These are phyloP conservation scores for Clanis bilineata DNA, from an alignment of 2,888 invertebrate genomes.

Conservation along the genomic window DNA sequence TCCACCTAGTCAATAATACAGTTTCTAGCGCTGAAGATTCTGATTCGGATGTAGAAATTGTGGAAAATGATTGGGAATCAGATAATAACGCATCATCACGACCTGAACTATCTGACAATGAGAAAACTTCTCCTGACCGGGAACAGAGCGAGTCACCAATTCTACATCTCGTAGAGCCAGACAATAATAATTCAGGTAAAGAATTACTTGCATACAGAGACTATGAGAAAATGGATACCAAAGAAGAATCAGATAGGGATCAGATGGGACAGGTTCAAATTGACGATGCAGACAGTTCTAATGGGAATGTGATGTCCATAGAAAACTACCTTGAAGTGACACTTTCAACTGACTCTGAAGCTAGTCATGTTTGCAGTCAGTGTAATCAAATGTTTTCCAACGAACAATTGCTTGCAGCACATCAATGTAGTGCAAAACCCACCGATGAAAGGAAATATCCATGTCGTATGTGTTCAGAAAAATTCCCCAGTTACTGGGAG, in stretches of 20 bases:
- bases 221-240: conserved; percentile 69
- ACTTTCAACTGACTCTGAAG: conserved; percentile 76
- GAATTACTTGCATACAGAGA: conserved; percentile 67
- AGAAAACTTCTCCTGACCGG: conserved; percentile 70
- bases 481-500: conserved; percentile 78
- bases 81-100: conserved; percentile 75
- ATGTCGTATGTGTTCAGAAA: conserved; percentile 78
- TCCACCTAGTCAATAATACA: conserved; percentile 74
- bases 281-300: conserved; percentile 75
- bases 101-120: conserved; percentile 75
- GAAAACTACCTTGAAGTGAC: conserved; percentile 80
- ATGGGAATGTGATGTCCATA: conserved; percentile 78
- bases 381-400: conserved; percentile 78
- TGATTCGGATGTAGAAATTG: conserved; percentile 79
- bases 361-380: conserved; percentile 76
- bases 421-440: conserved; percentile 73
- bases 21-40: conserved; percentile 75
- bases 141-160: conserved; percentile 73
- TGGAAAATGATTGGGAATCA: conserved; percentile 79
- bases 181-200: conserved; percentile 73
- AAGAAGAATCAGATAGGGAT: conserved; percentile 66
- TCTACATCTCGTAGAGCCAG: conserved; percentile 74
- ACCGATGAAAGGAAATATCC: conserved; percentile 77
- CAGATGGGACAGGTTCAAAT: conserved; percentile 58
- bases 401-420: conserved; percentile 67